Evolutionary conservation across 2,797 vertebrate species (phyloP).

Genomic region (Pangasius sanitwongsei): DNA sequence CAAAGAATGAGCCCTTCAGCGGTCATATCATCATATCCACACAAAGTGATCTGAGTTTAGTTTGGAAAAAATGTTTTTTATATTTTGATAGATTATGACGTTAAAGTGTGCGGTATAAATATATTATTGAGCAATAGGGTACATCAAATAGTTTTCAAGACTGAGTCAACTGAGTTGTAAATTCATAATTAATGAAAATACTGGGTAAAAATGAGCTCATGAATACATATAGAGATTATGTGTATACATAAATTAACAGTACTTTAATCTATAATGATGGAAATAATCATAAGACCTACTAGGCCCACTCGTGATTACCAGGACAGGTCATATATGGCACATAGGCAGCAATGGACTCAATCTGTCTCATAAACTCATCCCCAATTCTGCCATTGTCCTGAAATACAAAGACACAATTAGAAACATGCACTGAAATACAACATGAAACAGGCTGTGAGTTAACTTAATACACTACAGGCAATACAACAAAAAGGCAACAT

Average conservation of each 20-base stretch:
- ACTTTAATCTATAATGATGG: not conserved
- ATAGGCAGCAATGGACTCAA: conserved; percentile 85
- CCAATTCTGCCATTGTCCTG: conserved; percentile 84
- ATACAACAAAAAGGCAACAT: not conserved
- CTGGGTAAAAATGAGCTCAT: not conserved
- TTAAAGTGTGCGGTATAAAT: not conserved
- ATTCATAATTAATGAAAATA: not conserved
- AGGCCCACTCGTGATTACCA: conserved; percentile 84
- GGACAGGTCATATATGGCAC: conserved; percentile 91
- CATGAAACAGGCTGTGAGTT: conserved; percentile 29
- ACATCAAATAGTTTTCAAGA: not conserved
- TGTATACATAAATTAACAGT: not conserved
- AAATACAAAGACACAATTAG: conserved; percentile 19
- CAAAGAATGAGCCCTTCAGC: conserved; percentile 28
- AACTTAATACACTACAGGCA: conserved; percentile 20
- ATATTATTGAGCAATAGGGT: not conserved
- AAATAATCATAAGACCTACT: conserved; percentile 73
- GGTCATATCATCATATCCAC: conserved; percentile 10
- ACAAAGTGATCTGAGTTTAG: not conserved
- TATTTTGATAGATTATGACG: not conserved
- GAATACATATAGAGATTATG: not conserved
- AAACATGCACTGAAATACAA: conserved; percentile 21
- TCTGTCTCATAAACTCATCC: conserved; percentile 88
- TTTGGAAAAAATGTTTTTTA: not conserved
- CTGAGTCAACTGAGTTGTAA: not conserved